Conservation (phyloP, 2,113 vertebrate genomes). For the Castor canadensis region DNA sequence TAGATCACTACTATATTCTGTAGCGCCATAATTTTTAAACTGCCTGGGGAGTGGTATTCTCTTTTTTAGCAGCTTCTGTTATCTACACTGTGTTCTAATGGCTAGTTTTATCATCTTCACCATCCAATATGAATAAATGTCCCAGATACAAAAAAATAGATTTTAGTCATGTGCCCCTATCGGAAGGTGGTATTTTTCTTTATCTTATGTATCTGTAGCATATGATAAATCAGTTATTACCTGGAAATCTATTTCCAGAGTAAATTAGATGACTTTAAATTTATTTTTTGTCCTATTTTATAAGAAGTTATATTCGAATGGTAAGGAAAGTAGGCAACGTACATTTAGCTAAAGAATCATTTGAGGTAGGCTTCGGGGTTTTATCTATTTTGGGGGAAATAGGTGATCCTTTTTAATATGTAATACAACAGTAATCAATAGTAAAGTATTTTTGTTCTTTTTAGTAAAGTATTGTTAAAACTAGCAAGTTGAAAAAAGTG, state of each 20-base stretch:
- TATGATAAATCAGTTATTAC: not conserved
- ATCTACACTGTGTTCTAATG: not conserved
- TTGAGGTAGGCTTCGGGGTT: not conserved
- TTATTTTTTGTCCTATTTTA: not conserved
- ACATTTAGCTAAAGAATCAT: not conserved
- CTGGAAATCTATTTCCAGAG: slow-evolving; percentile 20
- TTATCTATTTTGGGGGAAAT: not conserved
- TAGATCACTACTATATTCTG: no score
- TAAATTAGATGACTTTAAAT: slow-evolving; percentile 15
- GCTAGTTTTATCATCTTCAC: slow-evolving; percentile 74
- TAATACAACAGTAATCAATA: no score
- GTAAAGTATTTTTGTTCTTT: no score
- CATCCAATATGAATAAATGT: slow-evolving; percentile 60
- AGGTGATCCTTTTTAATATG: no score
- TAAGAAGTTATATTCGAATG: not conserved
- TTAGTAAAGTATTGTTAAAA: not conserved
- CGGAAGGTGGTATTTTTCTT: not conserved
- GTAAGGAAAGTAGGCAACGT: not conserved
- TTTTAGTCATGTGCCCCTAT: not conserved
- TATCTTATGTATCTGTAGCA: not conserved
- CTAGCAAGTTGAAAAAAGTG: not conserved
- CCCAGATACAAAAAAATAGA: not conserved
- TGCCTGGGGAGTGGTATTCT: not conserved
- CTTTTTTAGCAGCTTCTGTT: not conserved
- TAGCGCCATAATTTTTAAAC: no score